Evolutionary conservation across 2,888 invertebrate species (phyloP), one percentile per base, ranked within the genome.

Genomic region (Sicus ferrugineus): DNA sequence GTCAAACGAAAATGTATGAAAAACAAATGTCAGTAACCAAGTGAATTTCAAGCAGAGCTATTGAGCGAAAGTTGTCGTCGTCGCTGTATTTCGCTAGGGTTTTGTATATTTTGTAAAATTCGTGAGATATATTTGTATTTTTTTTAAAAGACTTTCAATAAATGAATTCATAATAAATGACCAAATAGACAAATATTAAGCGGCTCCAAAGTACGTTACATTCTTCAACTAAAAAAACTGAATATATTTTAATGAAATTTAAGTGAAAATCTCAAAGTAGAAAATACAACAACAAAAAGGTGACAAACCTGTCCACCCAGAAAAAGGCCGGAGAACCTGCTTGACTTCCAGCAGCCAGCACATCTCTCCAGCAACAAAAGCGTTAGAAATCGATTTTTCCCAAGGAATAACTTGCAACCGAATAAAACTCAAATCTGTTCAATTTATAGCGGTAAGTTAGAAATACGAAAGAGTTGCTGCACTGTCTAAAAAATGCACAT

Each of bases 21-120:
- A 46, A 69, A 59, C 66, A 67, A 66, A 69, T 38, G 71, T 72
- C 71, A 72, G 69, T 72, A 69, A n/a, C 42, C 56, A 58, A 72
- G 69, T 58, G 67, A 72, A 69, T 56, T 69, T 63, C 64, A 28
- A 67, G 52, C 69, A 54, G 62, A 54, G 54, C n/a, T 4, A 52
- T 52, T 21, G 46, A 54, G 71, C 65, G 71, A 71, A 71, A 71
- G 67, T 71, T 59, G 50, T 61, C 11, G 14, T 42, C 30, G 31
- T 54, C 42, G 62, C 54, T 14, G 52, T 34, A 16, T n/a, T n/a
- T n/a, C n/a, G n/a, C n/a, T n/a, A n/a, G n/a, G n/a, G n/a, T n/a
- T n/a, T n/a, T n/a, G n/a, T n/a, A n/a, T n/a, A n/a, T n/a, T n/a
- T n/a, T n/a, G n/a, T n/a, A n/a, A n/a, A n/a, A n/a, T n/a, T n/a